Conservation (phyloP, 2,113 vertebrate genomes). For the Atherinomorus stipes region DNA sequence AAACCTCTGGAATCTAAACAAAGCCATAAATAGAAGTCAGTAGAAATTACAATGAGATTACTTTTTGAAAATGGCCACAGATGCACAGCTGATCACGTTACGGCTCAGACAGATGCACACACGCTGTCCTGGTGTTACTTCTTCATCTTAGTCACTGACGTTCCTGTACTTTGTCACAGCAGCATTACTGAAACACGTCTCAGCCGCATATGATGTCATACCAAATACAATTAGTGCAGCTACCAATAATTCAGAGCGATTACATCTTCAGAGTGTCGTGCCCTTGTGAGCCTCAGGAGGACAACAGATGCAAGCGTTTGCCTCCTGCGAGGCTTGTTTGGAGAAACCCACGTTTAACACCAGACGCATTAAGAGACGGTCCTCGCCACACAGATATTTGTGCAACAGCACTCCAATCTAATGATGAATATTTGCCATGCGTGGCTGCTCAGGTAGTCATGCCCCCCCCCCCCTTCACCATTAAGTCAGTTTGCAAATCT, state of each 20-base stretch:
- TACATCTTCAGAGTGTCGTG: conserved; percentile 20
- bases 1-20: background rate
- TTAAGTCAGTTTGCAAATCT: conserved; percentile 88
- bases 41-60: background rate
- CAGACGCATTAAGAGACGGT: conserved; percentile 43
- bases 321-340: conserved; percentile 37
- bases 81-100: conserved; percentile 1
- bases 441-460: conserved; percentile 78
- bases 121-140: background rate
- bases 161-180: background rate
- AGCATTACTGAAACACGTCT: conserved; percentile 7
- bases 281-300: conserved; percentile 5
- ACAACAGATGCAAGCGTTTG: conserved; percentile 24
- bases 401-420: conserved; percentile 71
- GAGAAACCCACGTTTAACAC: conserved; percentile 46
- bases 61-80: background rate
- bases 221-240: conserved; percentile 23
- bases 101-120: background rate
- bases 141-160: background rate
- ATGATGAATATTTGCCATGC: conserved; percentile 80
- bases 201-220: conserved; percentile 32
- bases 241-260: conserved; percentile 33
- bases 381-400: conserved; percentile 59
- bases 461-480: conserved; percentile 80
- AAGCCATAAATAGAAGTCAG: background rate